A percentile compares a stretch with the other conserved stretches of the same genome.
Conservation (phyloP, 2,888 invertebrate genomes). For the Cepaea hortensis region DNA sequence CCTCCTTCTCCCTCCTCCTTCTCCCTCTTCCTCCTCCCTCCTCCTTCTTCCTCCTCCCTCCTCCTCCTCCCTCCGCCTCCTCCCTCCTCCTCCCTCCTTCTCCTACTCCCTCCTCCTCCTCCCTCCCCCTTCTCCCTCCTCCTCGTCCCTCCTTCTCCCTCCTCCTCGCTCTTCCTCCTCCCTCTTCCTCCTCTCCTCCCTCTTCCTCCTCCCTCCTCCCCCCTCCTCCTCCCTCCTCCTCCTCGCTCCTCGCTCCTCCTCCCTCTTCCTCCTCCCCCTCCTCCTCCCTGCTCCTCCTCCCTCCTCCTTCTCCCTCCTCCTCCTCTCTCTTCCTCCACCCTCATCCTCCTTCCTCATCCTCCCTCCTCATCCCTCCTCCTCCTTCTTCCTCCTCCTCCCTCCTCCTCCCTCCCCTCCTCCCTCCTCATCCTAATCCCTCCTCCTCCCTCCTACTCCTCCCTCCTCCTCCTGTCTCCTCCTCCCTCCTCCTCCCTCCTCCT, state of each 20-base stretch:
- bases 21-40: neutral
- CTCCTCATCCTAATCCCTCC: too few relatives aligned
- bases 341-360: too few relatives aligned
- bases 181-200: neutral
- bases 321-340: neutral
- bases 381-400: neutral
- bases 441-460: too few relatives aligned
- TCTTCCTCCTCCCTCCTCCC: neutral
- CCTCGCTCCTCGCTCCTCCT: too few relatives aligned
- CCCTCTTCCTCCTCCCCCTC: neutral
- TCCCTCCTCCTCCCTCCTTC: too few relatives aligned
- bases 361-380: too few relatives aligned
- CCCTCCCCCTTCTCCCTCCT: too few relatives aligned
- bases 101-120: too few relatives aligned
- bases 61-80: too few relatives aligned
- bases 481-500: neutral
- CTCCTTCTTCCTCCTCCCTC: constrained; percentile 1
- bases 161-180: neutral
- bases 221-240: neutral
- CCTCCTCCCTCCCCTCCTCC: neutral
- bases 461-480: neutral
- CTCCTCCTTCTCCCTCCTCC: neutral
- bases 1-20: neutral
- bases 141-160: too few relatives aligned
- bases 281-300: too few relatives aligned